phyloP scores from a whole-genome alignment of 2,113 vertebrate genomes.

The Silurus asotus region DNA sequence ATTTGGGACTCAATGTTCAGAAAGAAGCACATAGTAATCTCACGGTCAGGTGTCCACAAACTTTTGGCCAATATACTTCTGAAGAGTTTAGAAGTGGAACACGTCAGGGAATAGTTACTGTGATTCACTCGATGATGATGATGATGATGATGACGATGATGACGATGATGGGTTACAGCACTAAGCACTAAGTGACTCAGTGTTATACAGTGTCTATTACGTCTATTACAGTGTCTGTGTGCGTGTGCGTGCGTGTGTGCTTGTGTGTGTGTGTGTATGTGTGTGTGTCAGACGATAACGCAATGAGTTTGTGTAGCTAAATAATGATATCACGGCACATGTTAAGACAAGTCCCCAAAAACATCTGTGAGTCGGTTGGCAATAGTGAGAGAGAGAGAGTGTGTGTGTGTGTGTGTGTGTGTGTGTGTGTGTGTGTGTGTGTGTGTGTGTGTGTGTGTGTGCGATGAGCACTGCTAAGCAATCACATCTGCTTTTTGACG shows the following conservation, averaged over 20 bases:
- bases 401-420: too few relatives aligned
- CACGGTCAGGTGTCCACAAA: too few relatives aligned
- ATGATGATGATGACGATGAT: not conserved
- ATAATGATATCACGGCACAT: conserved; percentile 5
- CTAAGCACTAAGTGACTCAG: not conserved
- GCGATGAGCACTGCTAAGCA: not conserved
- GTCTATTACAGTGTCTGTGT: not conserved
- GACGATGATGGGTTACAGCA: not conserved
- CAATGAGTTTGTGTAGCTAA: not conserved
- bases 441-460: conserved; percentile 3
- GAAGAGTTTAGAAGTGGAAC: not conserved
- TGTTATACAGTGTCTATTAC: not conserved
- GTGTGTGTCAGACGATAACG: not conserved
- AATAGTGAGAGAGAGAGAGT: too few relatives aligned
- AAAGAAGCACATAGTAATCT: too few relatives aligned
- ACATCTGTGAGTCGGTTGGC: not conserved
- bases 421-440: conserved; percentile 3
- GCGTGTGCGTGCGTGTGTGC: too few relatives aligned
- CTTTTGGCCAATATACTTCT: not conserved
- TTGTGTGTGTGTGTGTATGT: not conserved
- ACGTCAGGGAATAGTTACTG: not conserved
- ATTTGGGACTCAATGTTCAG: too few relatives aligned
- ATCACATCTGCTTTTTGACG: not conserved
- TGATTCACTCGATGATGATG: not conserved
- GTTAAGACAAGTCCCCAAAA: not conserved